phyloP scores from a whole-genome alignment of 2,888 invertebrate species.

The Timandra comae region DNA sequence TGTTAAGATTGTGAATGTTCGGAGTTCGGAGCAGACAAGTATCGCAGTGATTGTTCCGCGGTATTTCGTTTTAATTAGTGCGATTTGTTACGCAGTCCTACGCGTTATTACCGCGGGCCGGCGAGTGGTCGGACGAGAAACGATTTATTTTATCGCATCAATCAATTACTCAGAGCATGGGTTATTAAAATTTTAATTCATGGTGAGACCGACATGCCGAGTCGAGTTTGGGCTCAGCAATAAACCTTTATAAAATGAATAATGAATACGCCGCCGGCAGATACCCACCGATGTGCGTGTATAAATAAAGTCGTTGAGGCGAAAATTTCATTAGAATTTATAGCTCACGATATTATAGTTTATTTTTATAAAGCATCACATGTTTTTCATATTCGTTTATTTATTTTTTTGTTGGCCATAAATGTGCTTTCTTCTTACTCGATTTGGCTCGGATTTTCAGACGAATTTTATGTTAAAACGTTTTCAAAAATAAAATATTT shows the following conservation, averaged over 20 bases:
- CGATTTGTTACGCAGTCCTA: conserved; percentile 46
- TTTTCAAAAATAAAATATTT: too few relatives aligned
- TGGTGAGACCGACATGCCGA: conserved; percentile 36
- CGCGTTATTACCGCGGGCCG: conserved; percentile 13
- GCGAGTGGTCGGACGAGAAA: conserved; percentile 23
- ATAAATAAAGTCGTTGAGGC: conserved; percentile 65
- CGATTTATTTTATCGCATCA: conserved; percentile 61
- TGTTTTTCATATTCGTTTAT: too few relatives aligned
- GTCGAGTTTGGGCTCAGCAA: conserved; percentile 41
- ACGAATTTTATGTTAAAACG: too few relatives aligned
- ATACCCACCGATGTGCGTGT: conserved; percentile 52
- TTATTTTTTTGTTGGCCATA: too few relatives aligned
- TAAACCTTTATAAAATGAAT: conserved; percentile 59
- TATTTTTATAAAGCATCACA: conserved; percentile 11
- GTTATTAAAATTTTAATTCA: conserved; percentile 59
- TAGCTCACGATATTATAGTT: conserved; percentile 28
- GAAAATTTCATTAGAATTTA: conserved; percentile 61
- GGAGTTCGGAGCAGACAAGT: too few relatives aligned
- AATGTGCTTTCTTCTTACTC: too few relatives aligned
- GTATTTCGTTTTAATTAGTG: conserved; percentile 35
- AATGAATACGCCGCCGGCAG: conserved; percentile 51
- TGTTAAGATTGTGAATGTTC: too few relatives aligned
- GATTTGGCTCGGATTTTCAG: too few relatives aligned
- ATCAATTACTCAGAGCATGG: conserved; percentile 56
- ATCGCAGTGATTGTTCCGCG: not conserved